Conservation (phyloP, 2,797 vertebrate species). For the Enteromius thamalakanensis region DNA sequence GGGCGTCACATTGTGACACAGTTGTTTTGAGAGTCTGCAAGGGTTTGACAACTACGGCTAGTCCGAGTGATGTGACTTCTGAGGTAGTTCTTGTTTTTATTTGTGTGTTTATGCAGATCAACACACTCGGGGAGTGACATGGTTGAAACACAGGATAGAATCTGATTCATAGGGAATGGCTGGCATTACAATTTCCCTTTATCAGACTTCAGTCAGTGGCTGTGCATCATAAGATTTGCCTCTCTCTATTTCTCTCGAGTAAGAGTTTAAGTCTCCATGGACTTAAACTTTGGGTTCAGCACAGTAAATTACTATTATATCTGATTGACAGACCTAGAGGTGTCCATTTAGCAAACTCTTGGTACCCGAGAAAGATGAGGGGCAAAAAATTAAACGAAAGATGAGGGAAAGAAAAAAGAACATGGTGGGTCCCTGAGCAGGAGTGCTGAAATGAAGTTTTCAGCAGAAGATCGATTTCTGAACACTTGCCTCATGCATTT, state of each 20-base stretch:
- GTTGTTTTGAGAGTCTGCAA: slow-evolving; percentile 35
- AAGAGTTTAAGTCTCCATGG: slow-evolving; percentile 65
- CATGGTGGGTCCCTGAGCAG: slow-evolving; percentile 63
- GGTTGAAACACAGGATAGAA: slow-evolving; percentile 11
- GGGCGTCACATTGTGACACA: not conserved
- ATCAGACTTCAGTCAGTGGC: slow-evolving; percentile 64
- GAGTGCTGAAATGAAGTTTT: slow-evolving; percentile 73
- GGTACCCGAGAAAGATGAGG: slow-evolving; percentile 60
- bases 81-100: slow-evolving; percentile 43
- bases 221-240: slow-evolving; percentile 66
- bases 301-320: slow-evolving; percentile 75
- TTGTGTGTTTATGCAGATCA: slow-evolving; percentile 27
- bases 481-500: slow-evolving; percentile 77
- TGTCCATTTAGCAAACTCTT: slow-evolving; percentile 72
- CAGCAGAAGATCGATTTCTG: slow-evolving; percentile 69
- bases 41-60: slow-evolving; percentile 26
- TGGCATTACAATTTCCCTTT: slow-evolving; percentile 54
- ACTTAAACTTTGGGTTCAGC: slow-evolving; percentile 63
- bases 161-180: slow-evolving; percentile 9
- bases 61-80: slow-evolving; percentile 30
- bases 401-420: slow-evolving; percentile 48
- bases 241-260: slow-evolving; percentile 56
- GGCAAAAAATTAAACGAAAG: slow-evolving; percentile 52
- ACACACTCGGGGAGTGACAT: not conserved
- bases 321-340: slow-evolving; percentile 74